Base-by-base conservation (phyloP, 1,140 invertebrate genomes). In the Diorhabda carinulata region DNA sequence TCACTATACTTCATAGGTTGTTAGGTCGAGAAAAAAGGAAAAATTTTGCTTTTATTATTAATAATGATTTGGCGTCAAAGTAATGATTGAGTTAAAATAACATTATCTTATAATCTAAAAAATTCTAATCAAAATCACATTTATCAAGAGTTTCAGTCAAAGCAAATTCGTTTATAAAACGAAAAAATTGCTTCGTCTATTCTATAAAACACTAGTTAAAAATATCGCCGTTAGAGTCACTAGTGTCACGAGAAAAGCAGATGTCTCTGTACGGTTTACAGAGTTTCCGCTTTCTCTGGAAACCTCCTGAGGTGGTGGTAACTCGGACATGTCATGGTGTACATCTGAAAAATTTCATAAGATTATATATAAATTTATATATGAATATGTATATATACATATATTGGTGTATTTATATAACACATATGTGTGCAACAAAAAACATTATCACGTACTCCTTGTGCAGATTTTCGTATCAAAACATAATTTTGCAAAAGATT, bases 91-190 rank as follows among this genome's bases (percentile, higher is more conserved):
- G 25, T 25, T 25, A 25, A 25, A 25, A 25, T 25, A 52, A 52
- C n/a, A n/a, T 52, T n/a, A 52, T n/a, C n/a, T 52, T 52, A 6
- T 52, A 52, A 52, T n/a, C n/a, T 8, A 52, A 8, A 52, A 2
- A 52, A 52, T 57, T 58, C 44, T 67, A 47, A 57, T 66, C 65
- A 61, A 62, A 64, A 63, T 59, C 61, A 66, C 57, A 69, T 57
- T 44, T 25, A 42, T 59, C 63, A 61, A 68, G 57, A 68, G 67
- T 74, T 65, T 72, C 73, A 74, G 73, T 74, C 73, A 72, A 70
- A 70, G 68, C 62, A 43, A 45, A n/a, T 66, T 74, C 73, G 69
- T 74, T 74, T 74, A 74, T 74, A 70, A 74, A 74, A 74, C 73
- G 73, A 74, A 74, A 67, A 64, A 58, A 67, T 67, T 58, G 66